Percentiles rank a stretch among this genome's conserved stretches.
phyloP scores from a whole-genome alignment of 64 coral and sea anemone genomes.

The Catalaphyllia jardinei region DNA sequence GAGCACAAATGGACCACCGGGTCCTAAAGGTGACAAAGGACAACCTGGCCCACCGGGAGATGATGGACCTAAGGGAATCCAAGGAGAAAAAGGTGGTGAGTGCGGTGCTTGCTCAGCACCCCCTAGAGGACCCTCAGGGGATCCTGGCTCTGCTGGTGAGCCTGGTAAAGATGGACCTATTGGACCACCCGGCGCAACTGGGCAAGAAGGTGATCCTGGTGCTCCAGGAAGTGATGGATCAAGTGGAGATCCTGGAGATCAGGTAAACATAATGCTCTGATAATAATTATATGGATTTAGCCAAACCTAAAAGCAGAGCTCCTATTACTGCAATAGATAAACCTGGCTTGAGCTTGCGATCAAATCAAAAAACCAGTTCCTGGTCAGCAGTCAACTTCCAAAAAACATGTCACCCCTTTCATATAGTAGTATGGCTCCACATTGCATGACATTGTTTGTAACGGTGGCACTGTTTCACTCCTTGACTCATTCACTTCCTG shows the following conservation, averaged over 20 bases:
- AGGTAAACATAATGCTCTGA: background rate
- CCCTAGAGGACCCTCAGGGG: constrained; percentile 32
- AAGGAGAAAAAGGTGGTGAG: constrained; percentile 28
- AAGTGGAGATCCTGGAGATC: constrained; percentile 39
- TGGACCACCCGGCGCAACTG: constrained; percentile 8
- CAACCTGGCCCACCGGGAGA: constrained; percentile 3
- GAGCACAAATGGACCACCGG: constrained; percentile 26
- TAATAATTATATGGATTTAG: no score
- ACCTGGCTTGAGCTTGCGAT: no score
- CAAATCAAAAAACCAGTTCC: no score
- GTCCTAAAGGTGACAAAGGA: constrained; percentile 31
- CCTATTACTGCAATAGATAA: no score
- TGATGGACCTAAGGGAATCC: background rate
- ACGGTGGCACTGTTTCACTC: no score
- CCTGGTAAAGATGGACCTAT: constrained; percentile 15
- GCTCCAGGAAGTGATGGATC: constrained; percentile 5
- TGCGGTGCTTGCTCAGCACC: constrained; percentile 1
- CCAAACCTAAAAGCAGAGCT: no score
- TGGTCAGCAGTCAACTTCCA: no score
- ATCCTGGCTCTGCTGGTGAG: constrained; percentile 2
- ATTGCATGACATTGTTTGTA: no score
- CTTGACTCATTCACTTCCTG: no score
- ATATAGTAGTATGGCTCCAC: no score
- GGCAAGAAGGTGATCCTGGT: constrained; percentile 18
- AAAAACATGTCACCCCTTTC: no score